A percentile compares a stretch with the other conserved stretches of the same genome.
phyloP scores from a whole-genome alignment of 2,797 vertebrate genomes.

The Manis crassicaudata region DNA sequence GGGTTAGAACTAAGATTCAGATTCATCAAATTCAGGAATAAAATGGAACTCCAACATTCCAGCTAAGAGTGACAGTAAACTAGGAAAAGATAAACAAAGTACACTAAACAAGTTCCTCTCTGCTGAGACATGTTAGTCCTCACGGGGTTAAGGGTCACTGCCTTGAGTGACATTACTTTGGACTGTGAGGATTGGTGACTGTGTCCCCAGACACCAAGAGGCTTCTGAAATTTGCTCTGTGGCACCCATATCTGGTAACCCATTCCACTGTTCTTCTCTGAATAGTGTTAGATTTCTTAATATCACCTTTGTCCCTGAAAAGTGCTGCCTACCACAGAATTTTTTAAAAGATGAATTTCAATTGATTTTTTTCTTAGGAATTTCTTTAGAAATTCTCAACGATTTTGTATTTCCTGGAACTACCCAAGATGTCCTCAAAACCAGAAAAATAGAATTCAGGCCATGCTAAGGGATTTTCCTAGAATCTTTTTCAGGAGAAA shows the following conservation, averaged over 20 bases:
- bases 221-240: neutral
- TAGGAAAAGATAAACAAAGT: neutral
- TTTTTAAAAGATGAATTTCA: neutral
- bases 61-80: neutral
- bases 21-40: neutral
- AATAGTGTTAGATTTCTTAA: neutral
- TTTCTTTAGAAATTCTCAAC: neutral
- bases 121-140: rapidly evolving
- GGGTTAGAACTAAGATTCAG: neutral
- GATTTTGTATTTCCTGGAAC: neutral
- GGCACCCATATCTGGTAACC: neutral
- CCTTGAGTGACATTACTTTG: neutral
- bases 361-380: neutral
- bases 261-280: neutral
- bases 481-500: neutral
- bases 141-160: rapidly evolving
- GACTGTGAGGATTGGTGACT: neutral
- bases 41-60: neutral
- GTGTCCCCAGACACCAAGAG: neutral
- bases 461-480: neutral
- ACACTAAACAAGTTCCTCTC: neutral
- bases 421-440: neutral
- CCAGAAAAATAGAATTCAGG: neutral
- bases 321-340: neutral
- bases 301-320: neutral